These are phyloP conservation scores for Australoheros scitulus DNA, from an alignment of 2,113 vertebrate genomes.

Conservation along the genomic window DNA sequence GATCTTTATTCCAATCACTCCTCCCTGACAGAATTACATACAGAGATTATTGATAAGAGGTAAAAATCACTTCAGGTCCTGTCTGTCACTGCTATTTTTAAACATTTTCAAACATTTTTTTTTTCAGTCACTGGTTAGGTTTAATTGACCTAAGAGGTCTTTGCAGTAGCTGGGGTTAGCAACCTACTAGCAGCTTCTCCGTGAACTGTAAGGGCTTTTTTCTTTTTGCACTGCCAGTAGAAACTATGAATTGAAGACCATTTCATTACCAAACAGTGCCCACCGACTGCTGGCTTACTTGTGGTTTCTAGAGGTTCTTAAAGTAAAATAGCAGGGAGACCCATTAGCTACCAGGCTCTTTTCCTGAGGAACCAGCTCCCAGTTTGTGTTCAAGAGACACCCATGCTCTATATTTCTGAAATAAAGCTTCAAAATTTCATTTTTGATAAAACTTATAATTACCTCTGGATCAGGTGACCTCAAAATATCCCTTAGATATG, in stretches of 20 bases:
- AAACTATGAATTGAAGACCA: background rate
- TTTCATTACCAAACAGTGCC: background rate
- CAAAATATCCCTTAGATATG: background rate
- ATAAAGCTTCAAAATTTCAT: background rate
- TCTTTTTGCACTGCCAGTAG: background rate
- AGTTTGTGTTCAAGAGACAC: background rate
- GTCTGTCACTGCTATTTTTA: background rate
- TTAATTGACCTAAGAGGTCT: background rate
- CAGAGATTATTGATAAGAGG: background rate
- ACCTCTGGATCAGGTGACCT: background rate
- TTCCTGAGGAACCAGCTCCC: background rate
- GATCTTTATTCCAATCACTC: constrained; percentile 96
- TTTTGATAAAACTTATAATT: background rate
- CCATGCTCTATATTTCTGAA: background rate
- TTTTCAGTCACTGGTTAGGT: background rate
- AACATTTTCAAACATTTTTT: background rate
- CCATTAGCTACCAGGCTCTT: background rate
- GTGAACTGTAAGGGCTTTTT: background rate
- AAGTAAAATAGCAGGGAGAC: background rate
- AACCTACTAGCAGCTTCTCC: background rate
- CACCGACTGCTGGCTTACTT: background rate
- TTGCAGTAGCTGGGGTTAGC: background rate
- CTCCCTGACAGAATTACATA: constrained; percentile 79
- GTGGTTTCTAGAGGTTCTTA: background rate
- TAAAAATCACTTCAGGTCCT: background rate